Base-by-base conservation (phyloP, 2,113 vertebrate genomes). In the Herpailurus yagouaroundi region DNA sequence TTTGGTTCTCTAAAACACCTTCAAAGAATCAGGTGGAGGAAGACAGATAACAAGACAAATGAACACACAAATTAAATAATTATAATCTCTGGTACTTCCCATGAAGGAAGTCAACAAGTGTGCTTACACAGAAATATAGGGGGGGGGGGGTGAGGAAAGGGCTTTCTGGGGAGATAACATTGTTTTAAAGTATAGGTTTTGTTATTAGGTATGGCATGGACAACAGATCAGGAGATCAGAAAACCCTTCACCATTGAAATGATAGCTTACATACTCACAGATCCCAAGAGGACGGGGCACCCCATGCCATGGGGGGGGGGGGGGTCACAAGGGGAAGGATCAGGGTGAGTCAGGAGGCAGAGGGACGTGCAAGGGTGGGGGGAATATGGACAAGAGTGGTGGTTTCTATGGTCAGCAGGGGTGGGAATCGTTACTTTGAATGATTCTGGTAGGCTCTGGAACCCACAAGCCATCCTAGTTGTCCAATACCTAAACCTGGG, bases 121-220 rank as follows among this genome's bases (percentile, higher is more conserved):
- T 19, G 36, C 60, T 81, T 52, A 45, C 45, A 45, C 1, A 89
- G 73, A 36, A 74, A 31, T 33, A 90, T 4, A 27, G 5, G 41
- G 41, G 15, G 60, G 5, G 41, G 41, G 15, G 60, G 48, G 60
- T 71, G 31, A 55, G 29, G 31, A 52, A 93, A 93, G 33, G 50
- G 1, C 19, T 90, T 63, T 83, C 45, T 23, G 16, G 55, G 36
- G 13, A 48, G 31, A 83, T 60, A 9, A 48, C 5, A 84, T 27
- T 14, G 4, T 64, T 38, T 79, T 79, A 66, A 92, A 81, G 86
- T 94, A 23, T n/a, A 50, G 27, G 27, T 64, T 95, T 82, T 89
- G 71, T 60, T 23, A 82, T 63, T 74, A 73, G 48, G 21, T 38
- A 63, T 63, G 57, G 10, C 38, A 94, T 95, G n/a, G 81, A 7